Evolutionary conservation across 2,113 vertebrate genomes (phyloP).

Genomic region (Coptodon bakossiorum): DNA sequence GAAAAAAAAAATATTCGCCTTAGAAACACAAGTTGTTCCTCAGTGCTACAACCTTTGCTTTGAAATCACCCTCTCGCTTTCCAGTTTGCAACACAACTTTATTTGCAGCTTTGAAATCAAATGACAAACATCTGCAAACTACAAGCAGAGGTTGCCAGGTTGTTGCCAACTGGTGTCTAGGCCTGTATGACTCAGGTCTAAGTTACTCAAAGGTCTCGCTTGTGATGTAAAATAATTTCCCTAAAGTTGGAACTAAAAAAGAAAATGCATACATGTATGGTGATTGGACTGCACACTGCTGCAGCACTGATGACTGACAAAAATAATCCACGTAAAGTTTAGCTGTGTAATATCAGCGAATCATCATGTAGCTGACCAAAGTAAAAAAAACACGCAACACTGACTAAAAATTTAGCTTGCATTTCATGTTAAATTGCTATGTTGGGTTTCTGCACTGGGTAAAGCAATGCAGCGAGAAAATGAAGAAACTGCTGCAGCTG

Average conservation of each 20-base stretch:
- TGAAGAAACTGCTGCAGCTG: neutral
- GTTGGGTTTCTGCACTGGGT: neutral
- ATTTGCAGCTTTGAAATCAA: neutral
- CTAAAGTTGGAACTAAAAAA: neutral
- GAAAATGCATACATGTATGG: rapidly evolving
- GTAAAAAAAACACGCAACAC: neutral
- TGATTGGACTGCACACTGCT: neutral
- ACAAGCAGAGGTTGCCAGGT: neutral
- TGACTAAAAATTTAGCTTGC: neutral
- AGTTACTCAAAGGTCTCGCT: neutral
- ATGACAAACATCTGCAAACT: neutral
- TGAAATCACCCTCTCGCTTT: neutral
- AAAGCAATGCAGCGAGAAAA: neutral
- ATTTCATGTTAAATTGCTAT: neutral
- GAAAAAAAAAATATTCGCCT: neutral
- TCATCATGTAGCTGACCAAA: neutral
- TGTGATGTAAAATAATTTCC: neutral
- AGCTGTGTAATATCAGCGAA: neutral
- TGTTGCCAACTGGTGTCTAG: neutral
- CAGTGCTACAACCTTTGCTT: neutral
- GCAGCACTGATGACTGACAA: neutral
- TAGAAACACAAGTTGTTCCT: neutral
- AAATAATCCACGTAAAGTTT: neutral
- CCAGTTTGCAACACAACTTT: neutral
- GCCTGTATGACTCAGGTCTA: neutral